Evolutionary conservation across 1,140 invertebrate species (phyloP).

Genomic region (Plutomurus gul): DNA sequence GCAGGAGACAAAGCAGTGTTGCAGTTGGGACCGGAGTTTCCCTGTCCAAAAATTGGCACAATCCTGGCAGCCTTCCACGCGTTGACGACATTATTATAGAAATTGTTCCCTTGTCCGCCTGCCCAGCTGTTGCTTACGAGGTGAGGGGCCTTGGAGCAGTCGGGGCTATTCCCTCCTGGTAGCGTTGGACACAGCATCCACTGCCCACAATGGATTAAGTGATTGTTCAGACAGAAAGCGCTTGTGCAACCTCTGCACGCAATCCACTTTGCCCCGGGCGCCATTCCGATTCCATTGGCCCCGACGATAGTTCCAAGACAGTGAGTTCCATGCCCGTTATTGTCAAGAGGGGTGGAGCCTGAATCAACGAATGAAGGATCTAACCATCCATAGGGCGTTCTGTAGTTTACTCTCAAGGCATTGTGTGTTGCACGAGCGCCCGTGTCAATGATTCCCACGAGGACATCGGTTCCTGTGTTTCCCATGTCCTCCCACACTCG

Average conservation of each 20-base stretch:
- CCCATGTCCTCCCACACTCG: neutral
- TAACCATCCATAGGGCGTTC: conserved; percentile 17
- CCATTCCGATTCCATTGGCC: conserved; percentile 4
- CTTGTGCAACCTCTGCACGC: conserved; percentile 22
- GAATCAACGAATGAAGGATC: neutral
- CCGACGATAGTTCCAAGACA: conserved; percentile 25
- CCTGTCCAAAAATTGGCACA: conserved; percentile 42
- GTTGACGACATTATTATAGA: conserved; percentile 31
- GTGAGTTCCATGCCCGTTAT: conserved; percentile 37
- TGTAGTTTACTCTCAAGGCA: neutral
- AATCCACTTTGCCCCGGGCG: neutral
- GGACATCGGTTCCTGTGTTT: neutral
- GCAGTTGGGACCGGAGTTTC: conserved; percentile 41
- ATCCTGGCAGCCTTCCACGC: conserved; percentile 37
- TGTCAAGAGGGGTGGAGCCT: neutral
- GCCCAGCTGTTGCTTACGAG: conserved; percentile 31
- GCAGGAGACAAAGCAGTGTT: conserved; percentile 33
- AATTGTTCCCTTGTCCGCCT: neutral
- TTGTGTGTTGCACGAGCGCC: conserved; percentile 5
- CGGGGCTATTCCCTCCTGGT: neutral
- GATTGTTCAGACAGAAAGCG: neutral
- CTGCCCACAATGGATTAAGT: conserved; percentile 24
- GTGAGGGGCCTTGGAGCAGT: conserved; percentile 34
- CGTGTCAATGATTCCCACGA: neutral
- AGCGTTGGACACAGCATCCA: conserved; percentile 23